phyloP scores from a whole-genome alignment of 2,113 vertebrate genomes.

The Paradoxurus hermaphroditus region DNA sequence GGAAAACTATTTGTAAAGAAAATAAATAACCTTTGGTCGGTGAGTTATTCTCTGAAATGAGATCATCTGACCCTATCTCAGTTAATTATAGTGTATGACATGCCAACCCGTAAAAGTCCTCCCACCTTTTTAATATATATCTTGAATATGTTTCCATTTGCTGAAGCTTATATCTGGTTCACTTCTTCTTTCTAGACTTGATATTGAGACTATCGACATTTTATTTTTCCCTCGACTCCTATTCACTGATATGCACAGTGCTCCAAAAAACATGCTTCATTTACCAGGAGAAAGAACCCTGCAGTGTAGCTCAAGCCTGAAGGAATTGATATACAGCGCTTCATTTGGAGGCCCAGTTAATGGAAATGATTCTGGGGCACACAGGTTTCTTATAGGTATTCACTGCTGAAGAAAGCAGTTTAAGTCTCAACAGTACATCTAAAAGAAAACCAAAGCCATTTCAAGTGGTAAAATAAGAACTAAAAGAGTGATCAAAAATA shows the following conservation, averaged over 20 bases:
- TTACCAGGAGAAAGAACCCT: slow-evolving; percentile 59
- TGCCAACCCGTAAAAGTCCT: neutral
- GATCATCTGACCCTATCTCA: neutral
- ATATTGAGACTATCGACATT: slow-evolving; percentile 52
- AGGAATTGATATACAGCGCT: slow-evolving; percentile 36
- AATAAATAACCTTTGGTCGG: neutral
- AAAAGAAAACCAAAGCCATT: neutral
- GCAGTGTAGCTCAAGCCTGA: neutral
- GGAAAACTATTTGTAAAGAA: slow-evolving; percentile 11
- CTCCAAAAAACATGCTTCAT: slow-evolving; percentile 63
- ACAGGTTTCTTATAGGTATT: neutral
- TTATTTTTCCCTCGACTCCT: slow-evolving; percentile 61
- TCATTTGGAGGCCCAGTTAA: slow-evolving; percentile 53
- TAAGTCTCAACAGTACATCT: neutral
- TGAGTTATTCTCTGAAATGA: slow-evolving; percentile 24
- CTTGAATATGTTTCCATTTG: neutral
- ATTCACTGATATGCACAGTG: slow-evolving; percentile 49
- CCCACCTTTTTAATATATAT: neutral
- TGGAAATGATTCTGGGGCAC: slow-evolving; percentile 36
- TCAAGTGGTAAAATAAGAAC: neutral
- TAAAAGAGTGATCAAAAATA: neutral
- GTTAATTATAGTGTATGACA: slow-evolving; percentile 19
- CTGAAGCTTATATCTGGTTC: neutral
- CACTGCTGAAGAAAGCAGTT: neutral
- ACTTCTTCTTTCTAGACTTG: slow-evolving; percentile 38